A percentile compares a stretch with the other conserved stretches of the same genome.
Evolutionary conservation across 2,113 vertebrate genomes (phyloP).

Genomic region (Uria lomvia): DNA sequence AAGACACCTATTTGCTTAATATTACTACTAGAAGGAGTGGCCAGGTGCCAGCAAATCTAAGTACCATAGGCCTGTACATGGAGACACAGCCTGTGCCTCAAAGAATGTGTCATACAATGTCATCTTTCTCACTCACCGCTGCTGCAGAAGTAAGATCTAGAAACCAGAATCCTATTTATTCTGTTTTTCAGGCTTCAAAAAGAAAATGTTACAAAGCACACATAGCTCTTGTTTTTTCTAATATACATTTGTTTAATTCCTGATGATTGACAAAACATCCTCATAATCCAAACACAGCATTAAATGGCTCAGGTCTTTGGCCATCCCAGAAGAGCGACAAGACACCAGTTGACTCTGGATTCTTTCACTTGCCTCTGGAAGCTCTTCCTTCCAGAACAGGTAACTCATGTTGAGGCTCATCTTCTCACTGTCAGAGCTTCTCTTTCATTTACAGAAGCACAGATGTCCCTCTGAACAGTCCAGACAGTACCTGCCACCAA

Average conservation of each 20-base stretch:
- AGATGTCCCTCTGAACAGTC: not conserved
- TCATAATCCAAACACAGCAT: not conserved
- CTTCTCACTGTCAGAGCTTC: not conserved
- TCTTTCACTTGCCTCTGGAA: not conserved
- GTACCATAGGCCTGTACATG: not conserved
- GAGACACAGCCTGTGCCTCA: not conserved
- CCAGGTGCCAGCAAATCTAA: not conserved
- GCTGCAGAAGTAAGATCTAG: not conserved
- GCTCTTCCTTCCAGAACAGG: not conserved
- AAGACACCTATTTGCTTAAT: not conserved
- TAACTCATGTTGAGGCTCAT: not conserved
- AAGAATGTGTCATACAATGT: not conserved
- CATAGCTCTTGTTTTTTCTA: not conserved
- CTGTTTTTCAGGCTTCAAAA: not conserved
- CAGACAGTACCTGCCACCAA: not conserved
- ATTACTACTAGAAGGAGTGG: not conserved
- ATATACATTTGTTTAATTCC: not conserved
- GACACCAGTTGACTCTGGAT: not conserved
- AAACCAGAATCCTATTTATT: not conserved
- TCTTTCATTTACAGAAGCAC: not conserved
- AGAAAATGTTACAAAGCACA: not conserved
- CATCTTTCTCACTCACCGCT: not conserved
- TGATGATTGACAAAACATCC: not conserved
- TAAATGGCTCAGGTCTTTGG: not conserved
- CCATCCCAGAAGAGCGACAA: not conserved